Base-by-base conservation (phyloP, 2,113 vertebrate species). In the Paedocypris sp. region DNA sequence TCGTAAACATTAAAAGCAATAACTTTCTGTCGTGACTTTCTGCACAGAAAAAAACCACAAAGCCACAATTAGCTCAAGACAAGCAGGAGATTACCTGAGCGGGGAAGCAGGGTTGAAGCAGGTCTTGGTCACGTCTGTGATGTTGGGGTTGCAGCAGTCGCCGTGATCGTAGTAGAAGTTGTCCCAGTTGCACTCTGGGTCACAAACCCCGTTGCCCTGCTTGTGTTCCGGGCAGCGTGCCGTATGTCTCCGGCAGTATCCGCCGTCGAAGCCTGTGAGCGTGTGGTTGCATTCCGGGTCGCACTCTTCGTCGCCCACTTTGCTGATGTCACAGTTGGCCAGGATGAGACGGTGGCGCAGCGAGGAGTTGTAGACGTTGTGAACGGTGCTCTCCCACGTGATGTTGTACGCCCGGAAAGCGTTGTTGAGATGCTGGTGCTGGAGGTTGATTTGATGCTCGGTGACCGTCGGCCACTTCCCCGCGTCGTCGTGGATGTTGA, bases 271-370 rank as follows among this genome's bases (percentile, higher is more conserved):
- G 1, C 95, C 95, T 0, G 95, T 99, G 52, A 95, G 78, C 0
- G 89, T 91, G 77, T 98, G 95, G 76, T 94, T 97, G 77, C 95
- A 99, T 74, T 99, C 94, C 0, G 86, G 89, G 60, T 99, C 92
- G 0, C 95, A 99, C 25, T 69, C 79, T 56, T 91, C 90, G 0
- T 95, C 87, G 0, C 93, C 95, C 0, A 99, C 89, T 83, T 97
- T 98, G 81, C 85, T 89, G 71, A 96, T 91, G 39, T 99, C 95
- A 16, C 95, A 99, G 83, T 97, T 97, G 47, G 95, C 92, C 50
- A 99, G 78, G 65, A 99, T 88, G 64, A 98, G 82, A 2, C 95
- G 87, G 56, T 83, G 79, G 15, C 95, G 89, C 32, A 99, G 81
- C 5, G 89, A 94, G 1, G 94, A 94, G 62, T 94, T 94, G 71